These are phyloP conservation scores for Zaprionus taronus DNA, from an alignment of 1,140 invertebrate species.

Conservation along the genomic window DNA sequence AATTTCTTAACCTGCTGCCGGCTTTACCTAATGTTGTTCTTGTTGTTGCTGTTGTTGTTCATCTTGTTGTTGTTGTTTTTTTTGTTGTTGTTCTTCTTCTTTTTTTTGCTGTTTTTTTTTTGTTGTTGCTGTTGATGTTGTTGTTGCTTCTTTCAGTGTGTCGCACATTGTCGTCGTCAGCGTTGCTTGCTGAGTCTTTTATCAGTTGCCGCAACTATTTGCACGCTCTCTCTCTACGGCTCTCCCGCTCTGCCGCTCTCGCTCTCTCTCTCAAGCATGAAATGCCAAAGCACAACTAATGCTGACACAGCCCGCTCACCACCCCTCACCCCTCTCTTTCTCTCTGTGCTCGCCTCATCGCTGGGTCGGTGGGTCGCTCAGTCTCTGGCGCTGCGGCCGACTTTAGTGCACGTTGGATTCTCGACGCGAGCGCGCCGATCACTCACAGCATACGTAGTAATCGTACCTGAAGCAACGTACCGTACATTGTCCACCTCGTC, in stretches of 20 bases:
- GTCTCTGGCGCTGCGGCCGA: constrained; percentile 21
- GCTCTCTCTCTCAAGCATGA: constrained; percentile 7
- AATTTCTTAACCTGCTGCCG: constrained; percentile 38
- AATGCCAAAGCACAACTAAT: constrained; percentile 44
- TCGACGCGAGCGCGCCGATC: constrained; percentile 74
- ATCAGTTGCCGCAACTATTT: constrained; percentile 51
- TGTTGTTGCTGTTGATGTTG: constrained; percentile 18
- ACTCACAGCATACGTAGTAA: constrained; percentile 28
- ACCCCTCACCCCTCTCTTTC: neutral
- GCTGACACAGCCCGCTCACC: constrained; percentile 32
- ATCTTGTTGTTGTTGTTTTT: neutral
- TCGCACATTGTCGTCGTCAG: constrained; percentile 6
- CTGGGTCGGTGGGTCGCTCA: constrained; percentile 47
- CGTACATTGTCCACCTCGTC: constrained; percentile 11
- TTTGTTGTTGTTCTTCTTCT: neutral
- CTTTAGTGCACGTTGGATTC: constrained; percentile 71
- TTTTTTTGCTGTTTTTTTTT: neutral
- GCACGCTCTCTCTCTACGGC: constrained; percentile 1
- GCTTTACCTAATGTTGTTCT: neutral
- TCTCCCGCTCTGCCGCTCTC: constrained; percentile 26
- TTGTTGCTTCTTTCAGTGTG: constrained; percentile 1
- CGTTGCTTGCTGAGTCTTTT: constrained; percentile 22
- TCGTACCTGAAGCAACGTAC: constrained; percentile 44
- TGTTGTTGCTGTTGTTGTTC: constrained; percentile 5
- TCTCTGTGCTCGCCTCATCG: constrained; percentile 4